Evolutionary conservation across 2,888 invertebrate species (phyloP).

Genomic region (Trachelus iudaicus): DNA sequence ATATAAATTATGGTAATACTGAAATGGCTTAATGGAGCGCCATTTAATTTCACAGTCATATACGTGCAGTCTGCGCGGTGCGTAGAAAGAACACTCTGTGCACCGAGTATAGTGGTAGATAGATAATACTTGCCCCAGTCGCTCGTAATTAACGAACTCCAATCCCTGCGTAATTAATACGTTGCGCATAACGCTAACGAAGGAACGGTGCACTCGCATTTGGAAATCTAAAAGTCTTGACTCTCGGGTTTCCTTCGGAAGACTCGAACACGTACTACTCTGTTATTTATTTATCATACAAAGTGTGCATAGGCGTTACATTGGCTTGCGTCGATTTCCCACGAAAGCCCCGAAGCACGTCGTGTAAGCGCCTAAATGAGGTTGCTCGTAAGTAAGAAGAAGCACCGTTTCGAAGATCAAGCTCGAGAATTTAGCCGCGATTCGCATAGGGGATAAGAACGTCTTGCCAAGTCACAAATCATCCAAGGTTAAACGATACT

Average conservation of each 20-base stretch:
- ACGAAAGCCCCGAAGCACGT: neutral
- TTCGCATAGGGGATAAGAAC: neutral
- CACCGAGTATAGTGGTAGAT: neutral
- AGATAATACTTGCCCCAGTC: neutral
- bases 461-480: conserved; percentile 24
- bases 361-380: neutral
- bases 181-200: neutral
- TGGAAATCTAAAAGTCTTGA: neutral
- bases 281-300: neutral
- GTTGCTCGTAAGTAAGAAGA: neutral
- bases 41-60: neutral
- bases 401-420: neutral
- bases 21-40: neutral
- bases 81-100: neutral
- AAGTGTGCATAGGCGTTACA: neutral
- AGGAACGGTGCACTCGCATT: neutral
- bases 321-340: neutral
- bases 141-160: neutral
- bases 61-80: neutral
- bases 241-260: neutral
- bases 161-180: neutral
- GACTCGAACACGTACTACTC: neutral
- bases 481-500: conserved; percentile 25
- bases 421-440: neutral
- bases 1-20: neutral